Evolutionary conservation across 2,888 invertebrate species (phyloP).

Genomic region (Tenthredo distinguenda): DNA sequence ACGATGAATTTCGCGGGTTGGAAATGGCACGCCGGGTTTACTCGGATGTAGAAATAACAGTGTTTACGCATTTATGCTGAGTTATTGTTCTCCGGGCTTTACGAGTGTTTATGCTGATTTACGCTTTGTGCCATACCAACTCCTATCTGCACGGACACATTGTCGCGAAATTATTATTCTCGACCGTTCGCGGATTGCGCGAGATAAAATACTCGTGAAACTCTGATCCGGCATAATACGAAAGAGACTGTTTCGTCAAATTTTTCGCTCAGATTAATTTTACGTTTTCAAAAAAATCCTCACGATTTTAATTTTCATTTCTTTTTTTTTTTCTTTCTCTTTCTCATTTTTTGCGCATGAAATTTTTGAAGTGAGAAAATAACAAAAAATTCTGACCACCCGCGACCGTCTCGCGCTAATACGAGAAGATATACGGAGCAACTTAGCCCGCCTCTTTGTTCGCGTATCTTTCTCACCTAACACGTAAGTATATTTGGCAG

Average conservation of each 20-base stretch:
- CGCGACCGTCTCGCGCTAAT: too few species aligned
- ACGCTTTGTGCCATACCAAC: conserved; percentile 74
- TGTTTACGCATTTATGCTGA: conserved; percentile 75
- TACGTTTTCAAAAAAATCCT: too few species aligned
- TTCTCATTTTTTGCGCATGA: background rate
- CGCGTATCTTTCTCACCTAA: conserved; percentile 37
- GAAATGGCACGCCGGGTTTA: too few species aligned
- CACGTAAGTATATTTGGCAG: conserved; percentile 26
- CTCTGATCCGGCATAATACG: background rate
- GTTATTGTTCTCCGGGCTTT: conserved; percentile 75
- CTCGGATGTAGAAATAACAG: conserved; percentile 28
- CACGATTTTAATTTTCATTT: background rate
- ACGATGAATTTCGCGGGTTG: background rate
- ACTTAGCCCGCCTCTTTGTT: conserved; percentile 29
- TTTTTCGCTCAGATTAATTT: background rate
- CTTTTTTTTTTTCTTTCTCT: background rate
- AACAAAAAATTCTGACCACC: background rate
- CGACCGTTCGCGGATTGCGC: conserved; percentile 35
- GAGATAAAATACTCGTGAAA: conserved; percentile 9
- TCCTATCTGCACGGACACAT: conserved; percentile 74
- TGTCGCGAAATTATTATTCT: conserved; percentile 77
- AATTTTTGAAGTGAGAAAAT: background rate
- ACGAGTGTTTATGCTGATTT: conserved; percentile 78
- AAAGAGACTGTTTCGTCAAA: background rate
- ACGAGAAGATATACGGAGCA: background rate